Conservation (phyloP, 2,797 vertebrate species). For the Natrix natrix region DNA sequence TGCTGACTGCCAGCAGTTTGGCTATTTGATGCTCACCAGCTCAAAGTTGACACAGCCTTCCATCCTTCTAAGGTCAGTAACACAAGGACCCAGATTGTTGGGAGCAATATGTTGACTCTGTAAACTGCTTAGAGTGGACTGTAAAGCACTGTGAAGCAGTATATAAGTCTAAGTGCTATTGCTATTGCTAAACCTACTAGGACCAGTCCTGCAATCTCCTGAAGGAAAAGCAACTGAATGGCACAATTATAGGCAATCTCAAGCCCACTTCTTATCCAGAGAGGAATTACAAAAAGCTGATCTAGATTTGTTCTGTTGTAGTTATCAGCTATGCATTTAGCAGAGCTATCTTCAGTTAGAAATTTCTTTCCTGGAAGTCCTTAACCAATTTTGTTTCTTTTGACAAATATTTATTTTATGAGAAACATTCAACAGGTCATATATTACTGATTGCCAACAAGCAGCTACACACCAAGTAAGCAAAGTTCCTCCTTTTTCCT, state of each 20-base stretch:
- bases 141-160: no score
- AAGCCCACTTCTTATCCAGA: background rate
- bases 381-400: background rate
- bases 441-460: background rate
- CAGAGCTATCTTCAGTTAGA: background rate
- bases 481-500: background rate
- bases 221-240: background rate
- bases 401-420: background rate
- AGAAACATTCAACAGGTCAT: background rate
- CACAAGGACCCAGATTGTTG: no score
- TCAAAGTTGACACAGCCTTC: no score
- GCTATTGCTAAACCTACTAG: background rate
- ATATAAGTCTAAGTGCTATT: no score
- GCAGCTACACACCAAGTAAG: background rate
- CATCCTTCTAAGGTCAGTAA: no score
- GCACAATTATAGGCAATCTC: background rate
- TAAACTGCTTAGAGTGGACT: no score
- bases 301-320: background rate
- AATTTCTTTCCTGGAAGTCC: background rate
- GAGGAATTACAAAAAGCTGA: background rate
- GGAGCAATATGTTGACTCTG: no score
- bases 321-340: background rate
- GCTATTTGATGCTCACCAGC: no score
- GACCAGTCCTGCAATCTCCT: background rate
- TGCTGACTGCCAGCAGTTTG: no score